Conservation (phyloP, 1,140 invertebrate genomes). For the Drosophila yakuba region DNA sequence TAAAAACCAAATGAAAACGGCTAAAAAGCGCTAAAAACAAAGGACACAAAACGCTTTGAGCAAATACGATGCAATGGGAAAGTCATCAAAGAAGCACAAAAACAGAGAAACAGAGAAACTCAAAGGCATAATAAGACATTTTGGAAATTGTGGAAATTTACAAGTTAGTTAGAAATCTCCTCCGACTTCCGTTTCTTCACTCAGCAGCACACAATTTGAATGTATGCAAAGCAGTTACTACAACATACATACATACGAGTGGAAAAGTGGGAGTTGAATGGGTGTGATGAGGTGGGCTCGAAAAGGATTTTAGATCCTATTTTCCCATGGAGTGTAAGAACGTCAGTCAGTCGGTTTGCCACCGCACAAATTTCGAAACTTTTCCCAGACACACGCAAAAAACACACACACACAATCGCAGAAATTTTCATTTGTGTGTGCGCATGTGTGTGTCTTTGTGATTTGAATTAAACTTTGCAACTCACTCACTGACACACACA, state of each 20-base stretch:
- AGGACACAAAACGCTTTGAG: not conserved
- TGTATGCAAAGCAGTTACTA: constrained; percentile 5
- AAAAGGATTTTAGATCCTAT: constrained; percentile 81
- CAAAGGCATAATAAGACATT: constrained; percentile 48
- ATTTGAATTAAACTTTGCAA: constrained; percentile 80
- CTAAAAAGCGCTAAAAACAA: not conserved
- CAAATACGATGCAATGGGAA: not conserved
- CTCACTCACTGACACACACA: constrained; percentile 43
- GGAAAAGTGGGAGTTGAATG: not conserved
- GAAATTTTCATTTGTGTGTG: constrained; percentile 55
- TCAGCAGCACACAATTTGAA: not conserved
- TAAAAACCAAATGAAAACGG: not conserved
- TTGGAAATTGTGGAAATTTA: constrained; percentile 69
- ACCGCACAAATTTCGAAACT: constrained; percentile 79
- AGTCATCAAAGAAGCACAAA: constrained; percentile 6
- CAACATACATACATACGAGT: constrained; percentile 18
- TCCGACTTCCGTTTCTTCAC: constrained; percentile 71
- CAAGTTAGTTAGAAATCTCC: constrained; percentile 69
- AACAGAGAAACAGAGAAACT: not conserved
- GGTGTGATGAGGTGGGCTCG: constrained; percentile 7
- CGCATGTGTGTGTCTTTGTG: constrained; percentile 75
- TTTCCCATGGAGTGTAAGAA: constrained; percentile 58
- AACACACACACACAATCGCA: constrained; percentile 33
- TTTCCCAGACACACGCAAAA: constrained; percentile 61
- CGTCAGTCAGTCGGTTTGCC: constrained; percentile 75